A percentile compares a stretch with the other conserved stretches of the same genome.
These are phyloP conservation scores for Gambusia affinis DNA, from an alignment of 2,113 vertebrate genomes.

Conservation along the genomic window DNA sequence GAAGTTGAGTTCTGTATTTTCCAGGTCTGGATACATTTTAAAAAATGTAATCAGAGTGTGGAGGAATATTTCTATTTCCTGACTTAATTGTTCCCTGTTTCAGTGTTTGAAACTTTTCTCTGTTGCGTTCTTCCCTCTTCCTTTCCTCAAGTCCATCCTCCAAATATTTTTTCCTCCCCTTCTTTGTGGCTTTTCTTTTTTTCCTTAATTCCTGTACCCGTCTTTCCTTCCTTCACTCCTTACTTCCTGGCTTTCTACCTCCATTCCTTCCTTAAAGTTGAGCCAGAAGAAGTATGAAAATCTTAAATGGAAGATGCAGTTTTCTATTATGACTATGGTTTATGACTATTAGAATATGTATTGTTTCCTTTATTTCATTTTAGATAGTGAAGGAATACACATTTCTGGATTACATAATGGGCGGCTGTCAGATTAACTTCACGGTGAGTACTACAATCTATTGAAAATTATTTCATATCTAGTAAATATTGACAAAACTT, in stretches of 20 bases:
- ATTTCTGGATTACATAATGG: slow-evolving; percentile 97
- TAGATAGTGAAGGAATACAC: slow-evolving; percentile 91
- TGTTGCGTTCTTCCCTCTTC: no score
- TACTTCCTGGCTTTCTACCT: background rate
- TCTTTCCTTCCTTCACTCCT: background rate
- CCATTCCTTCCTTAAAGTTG: background rate
- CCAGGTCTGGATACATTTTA: background rate
- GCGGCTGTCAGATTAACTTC: slow-evolving; percentile 97
- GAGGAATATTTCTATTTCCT: background rate
- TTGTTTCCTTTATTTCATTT: background rate
- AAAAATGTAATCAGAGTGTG: no score
- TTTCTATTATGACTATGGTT: no score
- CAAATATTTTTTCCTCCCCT: background rate
- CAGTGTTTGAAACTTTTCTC: background rate
- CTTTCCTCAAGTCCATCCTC: background rate
- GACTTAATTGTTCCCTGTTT: no score
- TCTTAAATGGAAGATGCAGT: background rate
- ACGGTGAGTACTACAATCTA: slow-evolving; percentile 84
- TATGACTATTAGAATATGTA: no score
- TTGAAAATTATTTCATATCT: background rate
- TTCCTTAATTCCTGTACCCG: background rate
- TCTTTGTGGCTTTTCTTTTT: background rate
- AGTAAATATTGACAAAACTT: background rate
- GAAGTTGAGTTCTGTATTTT: background rate
- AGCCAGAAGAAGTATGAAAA: background rate